Evolutionary conservation across 2,888 invertebrate genomes (phyloP), one percentile per base, ranked within the genome.

Genomic region (Brenthis hecate): DNA sequence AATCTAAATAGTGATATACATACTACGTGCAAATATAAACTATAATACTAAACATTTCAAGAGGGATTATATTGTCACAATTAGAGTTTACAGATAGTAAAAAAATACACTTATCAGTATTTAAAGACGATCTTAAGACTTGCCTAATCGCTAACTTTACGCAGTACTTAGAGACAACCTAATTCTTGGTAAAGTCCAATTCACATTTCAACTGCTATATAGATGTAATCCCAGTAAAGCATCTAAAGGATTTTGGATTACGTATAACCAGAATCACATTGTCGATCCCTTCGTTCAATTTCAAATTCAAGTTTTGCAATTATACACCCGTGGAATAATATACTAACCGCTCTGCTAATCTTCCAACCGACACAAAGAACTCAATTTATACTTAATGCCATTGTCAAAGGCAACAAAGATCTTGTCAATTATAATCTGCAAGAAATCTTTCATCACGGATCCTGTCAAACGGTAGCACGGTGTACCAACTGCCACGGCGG

Each of bases 371-470:
- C 83, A 91, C 90, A 92, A 92, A 85, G 70, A 76, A 81, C 77
- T 77, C 80, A 88, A 87, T 87, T 89, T 87, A 87, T 83, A 83
- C 82, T 83, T 85, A 81, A 82, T 81, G 80, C 88, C 80, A 87
- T 92, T 92, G 92, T 92, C 82, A 82, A 79, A 76, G 74, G 77
- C 85, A 88, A 92, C 92, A 92, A 91, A 91, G 91, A 91, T 89
- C 90, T 90, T 88, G 92, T 92, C 92, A 92, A 91, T 92, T 92
- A 91, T 91, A 91, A 92, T 91, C 89, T 85, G 83, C 78, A 78
- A 79, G 80, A 83, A 87, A 90, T 90, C 88, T 88, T 88, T 87
- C 85, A 85, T 78, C 81, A 85, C 82, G 78, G 78, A 82, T 78
- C 78, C 78, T 86, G 86, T 89, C 90, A 89, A 88, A 90, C 91